Evolutionary conservation across 2,888 invertebrate species (phyloP), one percentile per base, ranked within the genome.

Genomic region (Machimus atricapillus): DNA sequence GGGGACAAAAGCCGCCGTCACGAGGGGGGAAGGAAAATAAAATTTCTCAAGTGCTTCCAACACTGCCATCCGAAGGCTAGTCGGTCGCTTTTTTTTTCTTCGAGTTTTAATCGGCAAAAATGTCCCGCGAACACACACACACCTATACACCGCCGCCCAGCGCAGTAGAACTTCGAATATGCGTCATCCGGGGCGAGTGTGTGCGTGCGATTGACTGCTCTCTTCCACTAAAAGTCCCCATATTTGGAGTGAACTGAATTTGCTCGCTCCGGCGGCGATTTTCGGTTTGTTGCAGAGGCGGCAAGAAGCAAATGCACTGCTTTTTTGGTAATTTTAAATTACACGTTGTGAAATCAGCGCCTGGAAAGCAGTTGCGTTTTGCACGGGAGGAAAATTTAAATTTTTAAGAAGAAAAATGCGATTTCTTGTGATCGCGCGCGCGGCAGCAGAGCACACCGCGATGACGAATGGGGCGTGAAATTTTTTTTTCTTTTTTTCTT

Each of bases 391-490:
- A 46, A 46, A 14, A 46, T 46, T 46, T 2, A 14, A 46, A 52
- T n/a, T 16, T n/a, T 52, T 52, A 43, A 43, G 16, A 43, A 12
- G 16, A 19, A 58, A 85, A 74, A 16, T 85, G 27, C 31, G 6
- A 16, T 52, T 16, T 6, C 23, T 0, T 37, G n/a, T 16, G 46
- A 46, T 43, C 43, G 27, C 19, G n/a, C 19, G n/a, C 43, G 74
- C 73, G 16, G 37, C 19, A 40, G 40, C 40, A 12, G n/a, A n/a
- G 14, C 14, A 85, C 37, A 73, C 52, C 77, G 74, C n/a, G 88
- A 88, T 88, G 88, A 87, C 88, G 88, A 88, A 88, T 87, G 85
- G 88, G 88, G 88, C 88, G 88, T 88, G 87, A 88, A 88, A 81
- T 77, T 46, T 46, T 16, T 27, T 85, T 73, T 40, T 40, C 73